A percentile compares a stretch with the other conserved stretches of the same genome.
These are phyloP conservation scores for Cyprinus carpio DNA, from an alignment of 2,113 vertebrate genomes.

Conservation along the genomic window DNA sequence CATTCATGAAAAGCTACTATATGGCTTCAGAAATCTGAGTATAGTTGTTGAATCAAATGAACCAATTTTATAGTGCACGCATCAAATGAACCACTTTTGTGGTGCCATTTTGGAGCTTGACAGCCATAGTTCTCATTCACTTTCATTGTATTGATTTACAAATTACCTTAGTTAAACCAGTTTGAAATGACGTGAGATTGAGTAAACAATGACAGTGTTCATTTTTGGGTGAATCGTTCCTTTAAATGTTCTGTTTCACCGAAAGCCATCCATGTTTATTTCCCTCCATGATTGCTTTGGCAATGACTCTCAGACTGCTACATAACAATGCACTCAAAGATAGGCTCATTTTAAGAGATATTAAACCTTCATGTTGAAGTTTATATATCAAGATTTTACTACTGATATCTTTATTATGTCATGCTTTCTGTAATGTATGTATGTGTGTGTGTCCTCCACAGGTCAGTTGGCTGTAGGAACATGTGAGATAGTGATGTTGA, in stretches of 20 bases:
- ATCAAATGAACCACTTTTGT: background rate
- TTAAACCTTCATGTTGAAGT: background rate
- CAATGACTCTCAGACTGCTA: background rate
- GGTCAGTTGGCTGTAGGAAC: slow-evolving; percentile 83
- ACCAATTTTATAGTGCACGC: background rate
- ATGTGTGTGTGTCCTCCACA: slow-evolving; percentile 59
- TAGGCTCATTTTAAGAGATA: background rate
- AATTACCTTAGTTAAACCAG: background rate
- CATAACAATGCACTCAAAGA: background rate
- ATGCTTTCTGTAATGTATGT: slow-evolving; percentile 1
- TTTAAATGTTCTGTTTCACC: slow-evolving; percentile 16
- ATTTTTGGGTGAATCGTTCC: background rate
- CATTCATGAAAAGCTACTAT: background rate
- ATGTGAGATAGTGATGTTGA: slow-evolving; percentile 84
- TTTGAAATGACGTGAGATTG: background rate
- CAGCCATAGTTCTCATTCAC: background rate
- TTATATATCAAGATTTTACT: background rate
- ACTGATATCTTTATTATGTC: background rate
- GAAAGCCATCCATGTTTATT: background rate
- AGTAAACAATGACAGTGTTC: background rate
- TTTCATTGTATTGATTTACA: background rate
- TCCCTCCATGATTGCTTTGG: slow-evolving; percentile 1
- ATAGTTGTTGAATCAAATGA: background rate
- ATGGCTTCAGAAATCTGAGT: background rate
- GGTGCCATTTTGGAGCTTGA: background rate